These are phyloP conservation scores for Entomobrya proxima DNA, from an alignment of 2,888 invertebrate genomes.

Conservation along the genomic window DNA sequence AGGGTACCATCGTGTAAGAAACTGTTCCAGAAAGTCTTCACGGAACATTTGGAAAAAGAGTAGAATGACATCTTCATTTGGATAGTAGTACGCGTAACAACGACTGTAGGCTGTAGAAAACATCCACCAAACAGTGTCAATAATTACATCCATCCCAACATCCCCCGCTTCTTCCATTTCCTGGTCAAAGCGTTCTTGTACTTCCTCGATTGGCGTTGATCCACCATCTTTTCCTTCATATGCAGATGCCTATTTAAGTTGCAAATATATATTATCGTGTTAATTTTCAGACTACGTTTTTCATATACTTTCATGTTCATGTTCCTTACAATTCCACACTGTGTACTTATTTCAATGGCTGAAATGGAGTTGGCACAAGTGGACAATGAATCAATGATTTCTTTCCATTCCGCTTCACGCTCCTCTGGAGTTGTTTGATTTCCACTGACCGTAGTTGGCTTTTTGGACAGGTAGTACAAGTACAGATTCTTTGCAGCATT, in stretches of 20 bases:
- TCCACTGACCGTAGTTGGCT: not conserved
- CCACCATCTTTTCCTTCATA: conserved; percentile 18
- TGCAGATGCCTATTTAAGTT: conserved; percentile 13
- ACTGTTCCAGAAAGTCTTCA: conserved; percentile 48
- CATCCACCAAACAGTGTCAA: conserved; percentile 66
- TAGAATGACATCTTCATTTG: conserved; percentile 56
- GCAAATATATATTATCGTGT: not conserved
- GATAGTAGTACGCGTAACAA: conserved; percentile 55
- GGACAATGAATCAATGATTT: conserved; percentile 28
- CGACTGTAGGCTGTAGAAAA: conserved; percentile 57
- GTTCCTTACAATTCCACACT: conserved; percentile 18
- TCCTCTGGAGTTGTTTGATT: conserved; percentile 1
- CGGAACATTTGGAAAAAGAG: conserved; percentile 52
- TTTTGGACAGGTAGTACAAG: conserved; percentile 50
- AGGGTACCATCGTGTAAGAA: conserved; percentile 52
- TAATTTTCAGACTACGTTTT: not conserved
- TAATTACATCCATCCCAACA: conserved; percentile 46
- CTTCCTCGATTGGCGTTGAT: not conserved
- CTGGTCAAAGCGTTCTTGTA: conserved; percentile 39
- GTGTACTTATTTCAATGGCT: not conserved
- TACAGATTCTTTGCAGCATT: conserved; percentile 61
- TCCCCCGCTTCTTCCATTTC: not conserved
- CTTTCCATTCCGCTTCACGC: conserved; percentile 16
- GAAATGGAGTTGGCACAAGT: not conserved
- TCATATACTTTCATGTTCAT: not conserved